Conservation (phyloP, 2,888 invertebrate genomes). For the Hirtodrosophila confusa region DNA sequence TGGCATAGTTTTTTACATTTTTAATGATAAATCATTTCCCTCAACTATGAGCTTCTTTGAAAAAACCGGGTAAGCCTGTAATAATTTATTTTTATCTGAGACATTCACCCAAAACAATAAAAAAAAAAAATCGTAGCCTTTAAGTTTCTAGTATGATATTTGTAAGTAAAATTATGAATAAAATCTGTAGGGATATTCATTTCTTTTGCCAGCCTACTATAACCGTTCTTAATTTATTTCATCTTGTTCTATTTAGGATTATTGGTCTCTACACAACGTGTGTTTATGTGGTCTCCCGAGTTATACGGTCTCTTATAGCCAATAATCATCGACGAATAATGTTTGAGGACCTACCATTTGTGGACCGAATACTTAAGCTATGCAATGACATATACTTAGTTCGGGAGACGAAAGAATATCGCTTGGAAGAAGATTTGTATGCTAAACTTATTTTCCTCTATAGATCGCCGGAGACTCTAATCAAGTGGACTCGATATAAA, state of each 20-base stretch:
- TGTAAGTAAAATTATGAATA: too few species aligned
- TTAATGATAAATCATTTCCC: conserved; percentile 97
- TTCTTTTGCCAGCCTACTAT: too few species aligned
- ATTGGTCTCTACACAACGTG: conserved; percentile 97
- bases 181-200: too few species aligned
- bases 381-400: conserved; percentile 93
- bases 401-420: conserved; percentile 94
- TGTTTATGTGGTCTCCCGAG: conserved; percentile 94
- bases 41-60: conserved; percentile 93
- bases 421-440: conserved; percentile 97
- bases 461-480: conserved; percentile 97
- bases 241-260: conserved; percentile 87
- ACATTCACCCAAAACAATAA: too few species aligned
- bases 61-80: conserved; percentile 91
- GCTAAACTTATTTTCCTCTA: conserved; percentile 98
- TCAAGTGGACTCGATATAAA: conserved; percentile 87
- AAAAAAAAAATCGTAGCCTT: too few species aligned
- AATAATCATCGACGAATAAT: conserved; percentile 94
- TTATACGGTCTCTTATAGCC: conserved; percentile 92
- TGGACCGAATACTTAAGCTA: conserved; percentile 91
- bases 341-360: conserved; percentile 94
- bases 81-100: background rate
- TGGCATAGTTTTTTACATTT: conserved; percentile 89
- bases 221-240: too few species aligned
- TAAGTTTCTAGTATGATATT: too few species aligned